Base-by-base conservation (phyloP, 1,140 invertebrate species). In the Drosophila sechellia region DNA sequence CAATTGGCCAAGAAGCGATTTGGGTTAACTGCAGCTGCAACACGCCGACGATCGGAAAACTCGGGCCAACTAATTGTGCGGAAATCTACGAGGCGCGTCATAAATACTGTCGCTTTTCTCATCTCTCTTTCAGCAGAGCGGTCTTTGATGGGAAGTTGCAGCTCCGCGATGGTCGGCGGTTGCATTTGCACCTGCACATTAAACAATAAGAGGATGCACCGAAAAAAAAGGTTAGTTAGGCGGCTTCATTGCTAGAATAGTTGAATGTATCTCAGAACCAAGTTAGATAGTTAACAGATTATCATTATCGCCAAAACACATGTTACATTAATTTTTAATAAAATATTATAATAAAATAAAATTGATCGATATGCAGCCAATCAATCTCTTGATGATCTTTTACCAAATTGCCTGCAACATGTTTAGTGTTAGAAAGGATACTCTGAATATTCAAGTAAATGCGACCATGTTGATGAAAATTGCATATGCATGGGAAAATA, bases 51-150 rank as follows among this genome's bases (percentile, higher is more conserved):
- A 54, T 73, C 34, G 46, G 20, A 11, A 45, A 53, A 37, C 63
- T 35, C 10, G 8, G 25, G 64, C 55, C 84, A 86, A 86, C 83
- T 83, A 81, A 83, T 79, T 70, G 70, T 75, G 65, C 81, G 81
- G 77, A 86, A 78, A 86, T 80, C 50, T 60, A 53, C 46, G 59
- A 66, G 56, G 20, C 61, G 54, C 60, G 22, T 79, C 79, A 86
- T 86, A 83, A 83, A 58, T 77, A 86, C 83, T 86, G 83, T 86
- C 83, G 68, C 83, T 86, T 86, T 86, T 76, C 31, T 59, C 56
- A 63, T 48, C 56, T 63, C 25, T 75, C 71, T 75, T 56, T 71
- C 54, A 43, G 27, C 55, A 17, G 11, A 3, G 31, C 65, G 37
- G n/a, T 43, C 40, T 20, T 11, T 13, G 20, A 65, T 68, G 64